Percentiles rank a stretch among this genome's conserved stretches.
Conservation (phyloP, 2,113 vertebrate species). For the Pteropus alecto region DNA sequence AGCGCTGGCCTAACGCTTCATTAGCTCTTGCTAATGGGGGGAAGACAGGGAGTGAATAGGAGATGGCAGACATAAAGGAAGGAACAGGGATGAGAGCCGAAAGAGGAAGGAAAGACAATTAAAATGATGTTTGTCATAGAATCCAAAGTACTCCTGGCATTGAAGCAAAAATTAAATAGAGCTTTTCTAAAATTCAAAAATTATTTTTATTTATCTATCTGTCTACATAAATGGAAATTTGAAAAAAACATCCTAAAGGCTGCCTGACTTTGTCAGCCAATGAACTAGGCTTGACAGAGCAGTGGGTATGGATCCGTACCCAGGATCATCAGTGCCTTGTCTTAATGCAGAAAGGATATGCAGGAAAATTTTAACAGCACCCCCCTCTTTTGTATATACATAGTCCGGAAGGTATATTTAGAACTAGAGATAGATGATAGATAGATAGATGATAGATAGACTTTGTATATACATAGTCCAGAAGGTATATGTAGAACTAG, state of each 20-base stretch:
- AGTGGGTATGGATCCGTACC: not conserved
- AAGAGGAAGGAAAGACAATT: not conserved
- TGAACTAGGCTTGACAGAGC: not conserved
- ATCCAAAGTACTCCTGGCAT: not conserved
- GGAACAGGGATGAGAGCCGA: not conserved
- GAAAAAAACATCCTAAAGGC: not conserved
- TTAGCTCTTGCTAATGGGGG: not conserved
- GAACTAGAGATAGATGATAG: not conserved
- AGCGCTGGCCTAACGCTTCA: not conserved
- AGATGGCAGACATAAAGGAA: not conserved
- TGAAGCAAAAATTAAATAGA: conserved; percentile 1
- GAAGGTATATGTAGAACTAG: not conserved
- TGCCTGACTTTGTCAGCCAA: not conserved
- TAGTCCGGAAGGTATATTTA: not conserved
- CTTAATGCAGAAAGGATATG: not conserved
- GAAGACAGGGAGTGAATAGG: not conserved
- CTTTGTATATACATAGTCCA: not conserved
- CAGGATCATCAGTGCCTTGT: not conserved
- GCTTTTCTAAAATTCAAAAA: not conserved
- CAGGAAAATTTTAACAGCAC: not conserved
- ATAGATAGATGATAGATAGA: not conserved
- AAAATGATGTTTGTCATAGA: not conserved
- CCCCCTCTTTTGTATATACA: not conserved
- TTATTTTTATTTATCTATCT: not conserved
- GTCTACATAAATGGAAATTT: not conserved